These are phyloP conservation scores for Anoplolepis gracilipes DNA, from an alignment of 1,140 invertebrate species.

Conservation along the genomic window DNA sequence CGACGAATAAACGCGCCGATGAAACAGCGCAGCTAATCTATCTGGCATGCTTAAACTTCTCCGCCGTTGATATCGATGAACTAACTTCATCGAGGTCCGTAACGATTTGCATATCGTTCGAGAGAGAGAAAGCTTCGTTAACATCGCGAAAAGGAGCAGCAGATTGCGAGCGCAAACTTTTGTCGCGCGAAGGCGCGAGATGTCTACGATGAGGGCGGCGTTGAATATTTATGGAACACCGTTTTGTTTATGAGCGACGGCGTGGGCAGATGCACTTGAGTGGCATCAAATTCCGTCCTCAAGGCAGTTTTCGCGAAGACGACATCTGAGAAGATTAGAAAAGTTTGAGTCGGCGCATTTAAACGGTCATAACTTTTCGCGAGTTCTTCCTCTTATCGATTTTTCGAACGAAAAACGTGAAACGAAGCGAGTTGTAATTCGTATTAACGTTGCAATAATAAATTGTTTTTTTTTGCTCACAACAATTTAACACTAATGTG, in stretches of 20 bases:
- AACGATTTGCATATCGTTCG: constrained; percentile 59
- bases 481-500: neutral
- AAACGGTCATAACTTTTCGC: constrained; percentile 15
- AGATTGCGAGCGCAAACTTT: constrained; percentile 55
- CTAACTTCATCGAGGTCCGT: constrained; percentile 22
- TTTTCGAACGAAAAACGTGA: neutral
- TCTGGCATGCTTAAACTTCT: constrained; percentile 1
- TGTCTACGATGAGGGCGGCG: constrained; percentile 7
- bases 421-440: neutral
- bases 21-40: constrained; percentile 15
- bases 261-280: constrained; percentile 8
- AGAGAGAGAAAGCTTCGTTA: neutral
- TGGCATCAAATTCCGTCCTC: constrained; percentile 11
- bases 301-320: constrained; percentile 22
- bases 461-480: neutral
- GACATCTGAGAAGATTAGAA: constrained; percentile 39
- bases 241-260: constrained; percentile 27
- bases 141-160: constrained; percentile 49
- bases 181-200: neutral
- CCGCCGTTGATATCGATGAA: neutral
- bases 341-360: constrained; percentile 42
- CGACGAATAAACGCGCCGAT: neutral
- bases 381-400: neutral
- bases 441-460: neutral
- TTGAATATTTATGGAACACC: constrained; percentile 68